Evolutionary conservation across 30 jellyfish, hydroid and myxozoan genomes (phyloP).

Genomic region (Aurelia aurita complex sp. Pacific): DNA sequence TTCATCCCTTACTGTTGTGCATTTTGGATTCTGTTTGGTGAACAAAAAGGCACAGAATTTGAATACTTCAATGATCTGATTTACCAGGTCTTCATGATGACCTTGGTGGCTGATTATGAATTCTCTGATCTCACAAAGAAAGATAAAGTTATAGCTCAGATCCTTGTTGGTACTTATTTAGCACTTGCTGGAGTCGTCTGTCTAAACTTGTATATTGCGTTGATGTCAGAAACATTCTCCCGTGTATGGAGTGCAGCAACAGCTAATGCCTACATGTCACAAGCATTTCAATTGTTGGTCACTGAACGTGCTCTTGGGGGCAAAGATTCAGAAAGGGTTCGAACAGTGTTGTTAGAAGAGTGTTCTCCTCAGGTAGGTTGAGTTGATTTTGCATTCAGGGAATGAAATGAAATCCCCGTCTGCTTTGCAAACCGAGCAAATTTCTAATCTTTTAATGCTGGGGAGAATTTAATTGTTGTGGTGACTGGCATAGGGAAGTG

Average conservation of each 20-base stretch:
- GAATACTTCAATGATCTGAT: constrained; percentile 23
- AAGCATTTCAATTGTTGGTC: constrained; percentile 46
- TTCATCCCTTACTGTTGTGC: constrained; percentile 96
- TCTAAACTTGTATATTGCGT: constrained; percentile 87
- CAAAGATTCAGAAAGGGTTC: constrained; percentile 36
- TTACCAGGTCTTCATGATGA: constrained; percentile 81
- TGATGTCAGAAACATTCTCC: constrained; percentile 89
- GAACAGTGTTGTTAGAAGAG: constrained; percentile 51
- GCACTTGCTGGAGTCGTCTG: constrained; percentile 92
- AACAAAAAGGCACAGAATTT: constrained; percentile 42
- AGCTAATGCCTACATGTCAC: constrained; percentile 72
- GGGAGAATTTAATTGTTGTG: no score
- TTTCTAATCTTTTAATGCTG: no score
- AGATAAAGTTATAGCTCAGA: constrained; percentile 90
- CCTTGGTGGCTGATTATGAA: constrained; percentile 88
- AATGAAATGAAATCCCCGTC: no score
- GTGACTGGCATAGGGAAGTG: no score
- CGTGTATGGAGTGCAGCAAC: constrained; percentile 68
- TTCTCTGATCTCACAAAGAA: constrained; percentile 66
- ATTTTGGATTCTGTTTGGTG: constrained; percentile 98
- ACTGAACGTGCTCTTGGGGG: constrained; percentile 43
- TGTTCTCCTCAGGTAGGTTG: constrained; percentile 90
- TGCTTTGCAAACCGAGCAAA: no score
- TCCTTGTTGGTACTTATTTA: constrained; percentile 87
- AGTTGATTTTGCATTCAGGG: no score